A percentile compares a stretch with the other conserved stretches of the same genome.
These are phyloP conservation scores for Brachyptera risi DNA, from an alignment of 2,888 invertebrate genomes.

Conservation along the genomic window DNA sequence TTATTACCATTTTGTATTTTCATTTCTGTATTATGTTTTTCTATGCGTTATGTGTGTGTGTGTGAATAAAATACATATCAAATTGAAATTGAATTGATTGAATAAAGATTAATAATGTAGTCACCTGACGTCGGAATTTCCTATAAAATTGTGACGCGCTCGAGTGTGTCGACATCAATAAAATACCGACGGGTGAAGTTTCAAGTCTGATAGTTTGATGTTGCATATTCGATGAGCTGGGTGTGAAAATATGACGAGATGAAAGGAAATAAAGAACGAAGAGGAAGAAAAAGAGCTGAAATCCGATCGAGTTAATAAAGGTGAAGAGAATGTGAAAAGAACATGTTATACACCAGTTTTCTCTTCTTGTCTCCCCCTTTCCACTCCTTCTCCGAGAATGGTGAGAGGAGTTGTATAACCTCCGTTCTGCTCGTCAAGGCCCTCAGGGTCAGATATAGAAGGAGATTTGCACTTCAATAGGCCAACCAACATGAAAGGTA, in stretches of 20 bases:
- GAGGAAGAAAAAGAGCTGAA: conserved; percentile 13
- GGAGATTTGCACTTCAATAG: conserved; percentile 27
- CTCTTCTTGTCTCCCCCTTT: conserved; percentile 12
- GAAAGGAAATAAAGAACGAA: conserved; percentile 6
- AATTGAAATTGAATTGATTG: too few species aligned
- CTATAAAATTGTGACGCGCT: too few species aligned
- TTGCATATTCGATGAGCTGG: not conserved
- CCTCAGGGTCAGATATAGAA: conserved; percentile 25
- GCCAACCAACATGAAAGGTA: conserved; percentile 20
- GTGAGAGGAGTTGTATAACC: not conserved
- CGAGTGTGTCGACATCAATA: too few species aligned
- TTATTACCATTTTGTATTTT: too few species aligned
- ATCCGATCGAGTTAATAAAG: conserved; percentile 17
- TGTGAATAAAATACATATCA: too few species aligned
- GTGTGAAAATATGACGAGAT: conserved; percentile 13
- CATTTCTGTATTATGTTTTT: too few species aligned
- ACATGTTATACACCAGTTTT: not conserved
- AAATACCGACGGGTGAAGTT: too few species aligned
- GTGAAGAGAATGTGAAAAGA: not conserved
- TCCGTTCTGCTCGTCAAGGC: not conserved
- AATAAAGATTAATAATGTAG: too few species aligned
- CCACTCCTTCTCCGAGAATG: not conserved
- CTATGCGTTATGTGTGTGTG: too few species aligned
- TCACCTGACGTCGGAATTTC: too few species aligned
- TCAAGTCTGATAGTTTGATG: too few species aligned